Evolutionary conservation across 2,113 vertebrate species (phyloP).

Genomic region (Pristiophorus japonicus): DNA sequence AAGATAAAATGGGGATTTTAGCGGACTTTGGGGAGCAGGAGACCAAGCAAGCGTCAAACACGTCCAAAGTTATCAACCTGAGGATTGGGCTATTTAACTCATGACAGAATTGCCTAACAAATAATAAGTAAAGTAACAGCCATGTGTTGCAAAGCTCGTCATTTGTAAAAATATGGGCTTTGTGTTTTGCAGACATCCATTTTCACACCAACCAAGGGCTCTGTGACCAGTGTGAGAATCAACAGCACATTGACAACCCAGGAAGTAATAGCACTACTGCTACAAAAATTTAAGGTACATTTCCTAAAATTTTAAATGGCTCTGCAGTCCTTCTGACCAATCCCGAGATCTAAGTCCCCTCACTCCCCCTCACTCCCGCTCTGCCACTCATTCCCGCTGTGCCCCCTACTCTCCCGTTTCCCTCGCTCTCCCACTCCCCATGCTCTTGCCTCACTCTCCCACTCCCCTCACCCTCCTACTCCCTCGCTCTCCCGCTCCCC

Average conservation of each 20-base stretch:
- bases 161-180: neutral
- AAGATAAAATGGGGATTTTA: neutral
- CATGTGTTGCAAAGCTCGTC: neutral
- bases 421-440: neutral
- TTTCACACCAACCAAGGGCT: slow-evolving; percentile 25
- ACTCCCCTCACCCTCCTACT: neutral
- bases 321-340: neutral
- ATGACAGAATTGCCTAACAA: neutral
- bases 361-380: neutral
- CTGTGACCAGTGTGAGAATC: slow-evolving; percentile 27
- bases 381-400: neutral
- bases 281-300: slow-evolving; percentile 29
- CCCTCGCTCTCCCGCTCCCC: no score
- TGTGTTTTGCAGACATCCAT: slow-evolving; percentile 23
- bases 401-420: neutral
- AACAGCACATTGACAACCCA: slow-evolving; percentile 27
- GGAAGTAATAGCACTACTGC: slow-evolving; percentile 16
- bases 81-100: neutral
- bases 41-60: neutral
- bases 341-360: no score
- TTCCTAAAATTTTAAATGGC: neutral
- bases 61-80: neutral
- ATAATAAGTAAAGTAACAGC: neutral
- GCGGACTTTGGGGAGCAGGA: no score
- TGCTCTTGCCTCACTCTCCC: no score